Evolutionary conservation across 2,797 vertebrate species (phyloP), one percentile per base, ranked within the genome.

Genomic region (Dicrostonyx torquatus): DNA sequence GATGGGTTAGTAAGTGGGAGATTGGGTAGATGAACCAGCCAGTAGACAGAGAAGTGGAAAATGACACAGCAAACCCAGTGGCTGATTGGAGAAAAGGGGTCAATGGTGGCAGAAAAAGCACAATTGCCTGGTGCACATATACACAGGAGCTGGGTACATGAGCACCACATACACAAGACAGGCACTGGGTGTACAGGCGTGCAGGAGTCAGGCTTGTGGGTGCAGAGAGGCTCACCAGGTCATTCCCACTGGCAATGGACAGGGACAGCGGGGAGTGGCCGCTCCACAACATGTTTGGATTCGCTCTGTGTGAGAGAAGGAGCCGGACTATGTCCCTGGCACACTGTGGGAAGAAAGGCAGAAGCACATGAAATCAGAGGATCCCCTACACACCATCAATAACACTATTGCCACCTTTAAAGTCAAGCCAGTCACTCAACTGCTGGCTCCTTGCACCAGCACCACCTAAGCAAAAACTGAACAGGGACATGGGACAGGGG

Each of bases 251-350:
- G 78, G 99, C 98, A 37, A 99, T 99, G 66, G 99, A 98, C 93
- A 99, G 96, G 20, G 99, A 99, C 37, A 99, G 98, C 0, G 99
- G 98, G 9, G 99, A 99, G 97, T 99, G 99, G 76, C 99, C 99
- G 2, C 98, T 99, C 99, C 99, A 99, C 88, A 99, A 97, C 26
- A 98, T 80, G 95, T 98, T 98, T 80, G 98, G 98, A 50, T 97
- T 98, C 55, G 99, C 98, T 73, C 97, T 97, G 94, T 99, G 99
- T 29, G 97, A 97, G 29, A 99, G 98, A 26, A 99, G 98, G 45
- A 99, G 97, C 43, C 85, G 95, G 3, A 99, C 98, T 22, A 99
- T 96, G 50, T 99, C 98, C 92, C 98, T 98, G 93, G 98, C 98
- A 84, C 98, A 97, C 99, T 99, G 97, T 0, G 96, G 97, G 1